phyloP scores from a whole-genome alignment of 2,797 vertebrate genomes.

The Mycteria americana region DNA sequence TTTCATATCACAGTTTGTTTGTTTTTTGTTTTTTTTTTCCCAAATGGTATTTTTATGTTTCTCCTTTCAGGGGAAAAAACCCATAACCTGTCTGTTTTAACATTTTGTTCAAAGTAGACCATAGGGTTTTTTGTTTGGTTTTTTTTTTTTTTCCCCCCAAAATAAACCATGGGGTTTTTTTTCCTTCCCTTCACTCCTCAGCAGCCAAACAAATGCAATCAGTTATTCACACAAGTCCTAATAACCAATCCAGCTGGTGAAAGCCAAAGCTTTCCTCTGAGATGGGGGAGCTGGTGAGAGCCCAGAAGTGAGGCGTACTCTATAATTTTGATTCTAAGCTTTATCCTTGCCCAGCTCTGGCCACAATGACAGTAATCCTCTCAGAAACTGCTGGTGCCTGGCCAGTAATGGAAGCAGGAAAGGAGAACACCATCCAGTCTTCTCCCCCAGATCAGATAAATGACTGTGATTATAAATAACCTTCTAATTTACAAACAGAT shows the following conservation, averaged over 20 bases:
- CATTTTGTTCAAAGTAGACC: neutral
- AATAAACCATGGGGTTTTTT: neutral
- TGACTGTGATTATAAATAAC: neutral
- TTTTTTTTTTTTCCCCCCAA: too few species aligned
- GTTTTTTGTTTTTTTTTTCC: neutral
- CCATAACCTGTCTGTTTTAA: neutral
- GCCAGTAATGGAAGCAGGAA: neutral
- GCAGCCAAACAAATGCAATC: neutral
- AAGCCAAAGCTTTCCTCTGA: neutral
- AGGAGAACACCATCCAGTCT: neutral
- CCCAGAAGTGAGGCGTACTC: neutral
- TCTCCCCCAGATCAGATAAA: neutral
- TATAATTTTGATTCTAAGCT: neutral
- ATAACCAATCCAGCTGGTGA: neutral
- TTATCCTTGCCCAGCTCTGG: neutral
- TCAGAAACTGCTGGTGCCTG: neutral
- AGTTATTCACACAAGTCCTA: neutral
- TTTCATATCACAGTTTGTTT: neutral
- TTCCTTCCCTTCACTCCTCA: neutral
- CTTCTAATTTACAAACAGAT: neutral
- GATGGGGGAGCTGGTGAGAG: neutral
- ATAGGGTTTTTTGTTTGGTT: neutral
- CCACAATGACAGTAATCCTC: neutral
- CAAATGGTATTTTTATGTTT: neutral
- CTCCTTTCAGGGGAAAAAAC: neutral